Conservation (phyloP, 1,140 invertebrate genomes). For the Metopolophium dirhodum region DNA sequence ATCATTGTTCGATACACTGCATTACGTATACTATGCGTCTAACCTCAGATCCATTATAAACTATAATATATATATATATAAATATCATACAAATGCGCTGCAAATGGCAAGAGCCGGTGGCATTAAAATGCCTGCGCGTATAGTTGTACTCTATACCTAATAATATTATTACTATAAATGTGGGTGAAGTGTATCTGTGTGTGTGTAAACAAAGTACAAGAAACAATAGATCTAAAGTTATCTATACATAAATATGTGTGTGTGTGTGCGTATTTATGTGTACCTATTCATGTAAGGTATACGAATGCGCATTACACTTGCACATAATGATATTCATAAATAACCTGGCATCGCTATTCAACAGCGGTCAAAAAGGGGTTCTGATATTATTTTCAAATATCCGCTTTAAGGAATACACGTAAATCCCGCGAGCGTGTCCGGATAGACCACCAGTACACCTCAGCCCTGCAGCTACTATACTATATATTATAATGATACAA, state of each 20-base stretch:
- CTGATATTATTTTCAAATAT: conserved; percentile 19
- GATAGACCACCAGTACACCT: background rate
- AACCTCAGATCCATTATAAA: background rate
- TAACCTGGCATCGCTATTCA: background rate
- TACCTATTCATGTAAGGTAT: background rate
- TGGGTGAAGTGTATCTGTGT: too few relatives aligned
- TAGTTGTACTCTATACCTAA: too few relatives aligned
- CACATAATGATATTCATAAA: background rate
- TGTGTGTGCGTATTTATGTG: too few relatives aligned
- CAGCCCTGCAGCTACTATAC: background rate
- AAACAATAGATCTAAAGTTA: too few relatives aligned
- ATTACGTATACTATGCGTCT: background rate
- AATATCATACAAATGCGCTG: background rate
- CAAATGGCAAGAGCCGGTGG: background rate
- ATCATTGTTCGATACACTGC: background rate
- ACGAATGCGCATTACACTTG: background rate
- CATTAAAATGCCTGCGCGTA: background rate
- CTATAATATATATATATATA: background rate
- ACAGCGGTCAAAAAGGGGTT: background rate
- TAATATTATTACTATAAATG: too few relatives aligned
- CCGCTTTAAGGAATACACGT: background rate
- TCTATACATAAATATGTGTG: background rate
- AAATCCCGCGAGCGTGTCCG: background rate
- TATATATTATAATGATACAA: background rate
- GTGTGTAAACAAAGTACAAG: too few relatives aligned